phyloP scores from a whole-genome alignment of 2,888 invertebrate genomes.

The Andrena haemorrhoa region DNA sequence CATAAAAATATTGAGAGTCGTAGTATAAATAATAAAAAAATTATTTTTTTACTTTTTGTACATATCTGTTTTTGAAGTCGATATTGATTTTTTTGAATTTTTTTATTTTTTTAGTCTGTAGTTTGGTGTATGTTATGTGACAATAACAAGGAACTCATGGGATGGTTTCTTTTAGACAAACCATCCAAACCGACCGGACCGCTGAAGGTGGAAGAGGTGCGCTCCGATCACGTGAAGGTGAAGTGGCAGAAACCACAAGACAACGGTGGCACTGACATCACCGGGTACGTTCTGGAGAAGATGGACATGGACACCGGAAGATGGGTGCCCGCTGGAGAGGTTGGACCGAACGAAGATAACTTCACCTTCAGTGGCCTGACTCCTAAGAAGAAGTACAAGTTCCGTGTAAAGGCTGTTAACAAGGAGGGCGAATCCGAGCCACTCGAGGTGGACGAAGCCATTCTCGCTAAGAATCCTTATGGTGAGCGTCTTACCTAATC shows the following conservation, averaged over 20 bases:
- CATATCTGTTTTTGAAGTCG: too few species aligned
- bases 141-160: too few species aligned
- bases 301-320: constrained; percentile 98
- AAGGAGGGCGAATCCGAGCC: constrained; percentile 99
- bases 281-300: constrained; percentile 96
- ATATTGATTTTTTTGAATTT: too few species aligned
- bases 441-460: constrained; percentile 94
- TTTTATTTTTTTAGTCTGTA: too few species aligned
- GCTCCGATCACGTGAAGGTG: constrained; percentile 95
- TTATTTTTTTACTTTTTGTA: too few species aligned
- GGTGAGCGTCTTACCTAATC: constrained; percentile 86
- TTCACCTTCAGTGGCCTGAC: constrained; percentile 96
- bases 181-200: constrained; percentile 94
- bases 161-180: constrained; percentile 87
- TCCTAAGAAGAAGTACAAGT: constrained; percentile 98
- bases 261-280: constrained; percentile 94
- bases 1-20: too few species aligned
- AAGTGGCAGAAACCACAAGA: constrained; percentile 97
- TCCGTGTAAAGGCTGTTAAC: constrained; percentile 98
- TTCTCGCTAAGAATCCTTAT: constrained; percentile 98
- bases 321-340: constrained; percentile 98
- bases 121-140: too few species aligned
- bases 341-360: constrained; percentile 91
- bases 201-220: constrained; percentile 94
- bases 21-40: too few species aligned